Evolutionary conservation across 2,113 vertebrate genomes (phyloP), one percentile per base, ranked within the genome.

Genomic region (Urocynchramus pylzowi): DNA sequence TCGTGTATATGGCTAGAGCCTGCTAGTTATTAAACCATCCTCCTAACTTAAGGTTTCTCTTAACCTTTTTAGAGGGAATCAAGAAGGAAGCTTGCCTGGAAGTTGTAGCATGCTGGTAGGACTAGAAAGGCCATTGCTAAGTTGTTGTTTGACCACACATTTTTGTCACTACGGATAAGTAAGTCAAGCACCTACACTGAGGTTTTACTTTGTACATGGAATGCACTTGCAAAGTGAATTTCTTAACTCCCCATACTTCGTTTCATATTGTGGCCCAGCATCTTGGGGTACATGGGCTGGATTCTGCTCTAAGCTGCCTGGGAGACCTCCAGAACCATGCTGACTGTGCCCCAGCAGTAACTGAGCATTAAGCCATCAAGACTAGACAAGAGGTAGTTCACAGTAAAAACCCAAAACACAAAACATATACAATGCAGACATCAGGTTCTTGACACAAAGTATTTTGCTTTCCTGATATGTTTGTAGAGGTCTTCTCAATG

Each of bases 51-150:
- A 71, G 30, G 44, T 71, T 90, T 68, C n/a, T 88, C 57, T 64
- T 69, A 73, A 50, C 17, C 26, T 68, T 23, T 42, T 53, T 14
- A 60, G 33, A 87, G 30, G n/a, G 23, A 75, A 47, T 69, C 45
- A n/a, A 50, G 81, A 61, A 84, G 15, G 65, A 94, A 84, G 21
- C 37, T 45, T 53, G 65, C 33, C 33, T 64, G 23, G 7, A 89
- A 84, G 37, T 33, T 65, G 7, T 11, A 83, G 41, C 10, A 30
- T 0, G 6, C 67, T 0, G 0, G 28, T 1, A 50, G 26, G 37
- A 65, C 39, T 75, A 65, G 24, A 65, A 56, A 50, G 22, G 33
- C 19, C 44, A 37, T 44, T 0, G 0, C 37, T 56, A 63, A 50
- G n/a, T 39, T 1, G 2, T 50, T 33, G 27, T 39, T 57, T 1